Percentiles rank a stretch among this genome's conserved stretches.
Evolutionary conservation across 1,140 invertebrate genomes (phyloP).

Genomic region (Atta cephalotes): DNA sequence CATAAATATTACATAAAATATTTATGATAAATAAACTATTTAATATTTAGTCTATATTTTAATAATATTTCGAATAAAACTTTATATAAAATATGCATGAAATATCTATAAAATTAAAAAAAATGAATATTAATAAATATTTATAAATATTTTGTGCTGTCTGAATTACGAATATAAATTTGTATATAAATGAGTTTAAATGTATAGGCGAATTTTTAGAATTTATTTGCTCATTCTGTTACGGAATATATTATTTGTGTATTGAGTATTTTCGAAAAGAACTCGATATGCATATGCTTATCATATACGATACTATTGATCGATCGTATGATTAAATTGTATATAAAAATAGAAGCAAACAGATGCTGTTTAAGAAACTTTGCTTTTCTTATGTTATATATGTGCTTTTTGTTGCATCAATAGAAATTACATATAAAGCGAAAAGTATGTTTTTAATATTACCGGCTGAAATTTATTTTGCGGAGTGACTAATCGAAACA

Average conservation of each 20-base stretch:
- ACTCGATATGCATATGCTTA: not conserved
- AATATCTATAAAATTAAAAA: too few species aligned
- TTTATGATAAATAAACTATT: too few species aligned
- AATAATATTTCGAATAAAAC: too few species aligned
- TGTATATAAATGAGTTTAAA: not conserved
- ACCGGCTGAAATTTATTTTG: not conserved
- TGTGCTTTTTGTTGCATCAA: not conserved
- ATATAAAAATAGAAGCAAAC: not conserved
- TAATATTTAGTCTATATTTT: too few species aligned
- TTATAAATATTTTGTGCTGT: too few species aligned
- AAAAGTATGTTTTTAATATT: not conserved
- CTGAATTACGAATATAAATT: constrained; percentile 10
- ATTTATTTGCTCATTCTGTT: not conserved
- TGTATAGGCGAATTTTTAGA: not conserved
- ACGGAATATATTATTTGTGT: not conserved
- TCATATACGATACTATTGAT: not conserved
- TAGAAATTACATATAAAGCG: not conserved
- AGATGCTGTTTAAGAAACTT: not conserved
- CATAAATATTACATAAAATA: too few species aligned
- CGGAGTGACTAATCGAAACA: not conserved
- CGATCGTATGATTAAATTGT: not conserved
- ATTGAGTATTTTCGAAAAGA: not conserved
- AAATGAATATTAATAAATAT: too few species aligned
- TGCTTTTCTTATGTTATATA: not conserved
- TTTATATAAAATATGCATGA: too few species aligned